A percentile compares a stretch with the other conserved stretches of the same genome.
Evolutionary conservation across 2,888 invertebrate species (phyloP).

Genomic region (Nomada lathburiana): DNA sequence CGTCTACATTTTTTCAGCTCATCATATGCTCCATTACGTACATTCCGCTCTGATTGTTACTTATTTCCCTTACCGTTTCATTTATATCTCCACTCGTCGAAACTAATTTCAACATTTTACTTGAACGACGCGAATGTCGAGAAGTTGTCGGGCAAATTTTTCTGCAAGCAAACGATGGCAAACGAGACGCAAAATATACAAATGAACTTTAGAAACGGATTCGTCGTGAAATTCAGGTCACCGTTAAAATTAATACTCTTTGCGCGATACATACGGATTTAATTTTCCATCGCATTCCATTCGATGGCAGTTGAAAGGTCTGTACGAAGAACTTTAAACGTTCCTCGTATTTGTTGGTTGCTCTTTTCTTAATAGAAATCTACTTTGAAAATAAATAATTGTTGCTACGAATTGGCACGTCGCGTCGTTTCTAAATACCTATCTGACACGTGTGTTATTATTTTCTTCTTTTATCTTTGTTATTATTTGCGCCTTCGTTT

Average conservation of each 20-base stretch:
- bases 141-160: background rate
- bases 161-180: background rate
- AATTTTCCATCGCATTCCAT: slow-evolving; percentile 41
- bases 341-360: background rate
- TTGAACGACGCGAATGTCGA: background rate
- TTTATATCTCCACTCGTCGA: background rate
- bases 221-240: slow-evolving; percentile 32
- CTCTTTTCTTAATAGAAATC: background rate
- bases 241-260: slow-evolving; percentile 34
- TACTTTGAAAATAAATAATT: background rate
- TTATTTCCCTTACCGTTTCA: slow-evolving; percentile 6
- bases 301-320: background rate
- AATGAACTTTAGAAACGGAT: slow-evolving; percentile 4
- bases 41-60: slow-evolving; percentile 49
- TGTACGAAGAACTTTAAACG: background rate
- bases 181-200: background rate
- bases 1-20: slow-evolving; percentile 31
- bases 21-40: slow-evolving; percentile 41
- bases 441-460: background rate
- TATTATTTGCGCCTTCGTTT: too few species aligned
- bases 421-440: background rate
- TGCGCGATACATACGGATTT: slow-evolving; percentile 31
- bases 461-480: too few species aligned
- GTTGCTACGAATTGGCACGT: background rate
- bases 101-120: background rate